Percentiles rank a stretch among this genome's conserved stretches.
phyloP scores from a whole-genome alignment of 2,797 vertebrate species.

The Trichosurus vulpecula region DNA sequence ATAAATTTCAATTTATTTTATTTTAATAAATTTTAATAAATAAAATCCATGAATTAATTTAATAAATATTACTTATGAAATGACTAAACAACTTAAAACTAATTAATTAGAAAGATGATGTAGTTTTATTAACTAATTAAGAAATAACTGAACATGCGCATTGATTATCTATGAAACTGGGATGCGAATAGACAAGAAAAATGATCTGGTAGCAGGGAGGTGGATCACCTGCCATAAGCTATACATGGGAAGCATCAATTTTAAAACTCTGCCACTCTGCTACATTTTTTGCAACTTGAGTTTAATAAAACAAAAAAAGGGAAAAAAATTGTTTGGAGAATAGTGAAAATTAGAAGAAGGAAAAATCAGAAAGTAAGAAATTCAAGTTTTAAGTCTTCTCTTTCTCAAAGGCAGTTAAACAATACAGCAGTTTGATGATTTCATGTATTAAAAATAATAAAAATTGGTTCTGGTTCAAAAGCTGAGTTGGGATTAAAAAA shows the following conservation, averaged over 20 bases:
- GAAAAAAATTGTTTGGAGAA: not conserved
- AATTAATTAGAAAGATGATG: not conserved
- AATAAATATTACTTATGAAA: not conserved
- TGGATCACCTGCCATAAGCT: not conserved
- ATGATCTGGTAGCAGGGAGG: not conserved
- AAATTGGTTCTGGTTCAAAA: slow-evolving; percentile 24
- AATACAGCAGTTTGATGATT: not conserved
- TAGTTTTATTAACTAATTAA: not conserved
- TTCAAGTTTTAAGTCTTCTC: not conserved
- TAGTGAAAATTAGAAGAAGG: not conserved
- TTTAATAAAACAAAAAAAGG: not conserved
- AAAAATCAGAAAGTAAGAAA: not conserved
- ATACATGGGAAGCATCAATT: not conserved
- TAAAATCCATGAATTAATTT: too few species aligned
- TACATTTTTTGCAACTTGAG: not conserved
- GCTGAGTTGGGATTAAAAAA: slow-evolving; percentile 24
- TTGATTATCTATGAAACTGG: not conserved
- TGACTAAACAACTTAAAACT: not conserved
- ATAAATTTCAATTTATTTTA: not conserved
- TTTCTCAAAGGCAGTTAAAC: not conserved
- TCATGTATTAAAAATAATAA: not conserved
- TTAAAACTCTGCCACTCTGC: not conserved
- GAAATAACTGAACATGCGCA: not conserved
- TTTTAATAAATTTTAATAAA: too few species aligned
- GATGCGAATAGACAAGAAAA: not conserved